Base-by-base conservation (phyloP, 1,140 invertebrate species). In the Polypedilum pembai region DNA sequence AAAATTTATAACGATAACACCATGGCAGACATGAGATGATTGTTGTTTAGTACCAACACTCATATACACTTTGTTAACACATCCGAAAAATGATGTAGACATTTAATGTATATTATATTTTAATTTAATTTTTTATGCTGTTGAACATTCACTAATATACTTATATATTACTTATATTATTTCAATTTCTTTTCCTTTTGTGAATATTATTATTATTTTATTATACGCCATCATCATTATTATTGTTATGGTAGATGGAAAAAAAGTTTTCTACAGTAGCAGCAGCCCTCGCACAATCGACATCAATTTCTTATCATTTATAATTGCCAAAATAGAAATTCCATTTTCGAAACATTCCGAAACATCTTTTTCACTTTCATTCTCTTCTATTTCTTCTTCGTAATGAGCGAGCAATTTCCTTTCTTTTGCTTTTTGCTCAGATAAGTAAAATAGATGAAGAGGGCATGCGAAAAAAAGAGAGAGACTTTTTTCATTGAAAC, bases 71-170 rank as follows among this genome's bases (percentile, higher is more conserved):
- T 56, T 56, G 45, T 56, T 56, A 56, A 56, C 45, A 56, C 45
- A 56, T 56, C n/a, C n/a, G 12, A 56, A 56, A 45, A 15, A 56
- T 56, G 45, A 56, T 56, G 45, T 56, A 56, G 45, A 56, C 45
- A 56, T 56, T 56, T 56, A 56, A 56, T 56, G 45, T 56, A 56
- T 56, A 56, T 56, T 56, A 56, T 56, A 56, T 56, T 56, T 56
- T 56, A 56, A 56, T 56, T 56, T 56, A 56, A 56, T 56, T 56
- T n/a, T n/a, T 56, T 56, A 56, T 56, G 45, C 45, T 56, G 45
- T 56, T 56, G 45, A 56, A 56, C 45, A 56, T 56, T n/a, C 12
- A 56, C 12, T 15, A 56, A 12, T 56, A 56, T 56, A n/a, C n/a
- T 15, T 56, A n/a, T 45, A 45, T 8, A 12, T 8, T 56, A 56